Evolutionary conservation across 1,140 invertebrate genomes (phyloP), one percentile per base, ranked within the genome.

Genomic region (Hestina assimilis): DNA sequence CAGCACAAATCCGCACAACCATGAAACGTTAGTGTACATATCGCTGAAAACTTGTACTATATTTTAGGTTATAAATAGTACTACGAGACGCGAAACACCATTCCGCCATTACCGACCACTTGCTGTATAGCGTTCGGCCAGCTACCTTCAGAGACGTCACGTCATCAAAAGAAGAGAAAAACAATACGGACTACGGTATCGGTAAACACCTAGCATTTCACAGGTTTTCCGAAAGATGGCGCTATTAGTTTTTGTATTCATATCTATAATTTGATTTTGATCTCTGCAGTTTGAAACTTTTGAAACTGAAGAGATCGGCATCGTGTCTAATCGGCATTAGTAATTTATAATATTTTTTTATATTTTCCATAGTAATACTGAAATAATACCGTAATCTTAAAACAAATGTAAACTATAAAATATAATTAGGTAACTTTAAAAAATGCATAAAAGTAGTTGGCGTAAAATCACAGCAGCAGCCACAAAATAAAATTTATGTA

Each of bases 21-120:
- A 72, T 72, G 72, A 80, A 86, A 84, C 79, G 79, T 86, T 88
- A 86, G 82, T 76, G 79, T 83, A 88, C 87, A 89, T 87, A 89
- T 89, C 84, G 85, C 81, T 85, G 83, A 89, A 89, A 89, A 85
- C 85, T 88, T 81, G 79, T 86, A 83, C 79, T 87, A 83, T 87
- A 83, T 87, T 89, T 88, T 87, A 89, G 86, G 87, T 89, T 89
- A 89, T 88, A 89, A 89, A 89, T 89, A 89, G 87, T 85, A 80
- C 82, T 83, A 82, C 79, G 77, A 77, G 82, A 89, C 86, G 84
- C 83, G 86, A 83, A 86, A 86, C 84, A 84, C 75, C 82, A 83
- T 81, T 85, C 81, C 87, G 87, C 87, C 87, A 88, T 89, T 89
- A 88, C 83, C 75, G 70, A 83, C 75, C 75, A 85, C 83, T 87